A percentile compares a stretch with the other conserved stretches of the same genome.
phyloP scores from a whole-genome alignment of 1,140 invertebrate genomes.

The Limonius californicus region DNA sequence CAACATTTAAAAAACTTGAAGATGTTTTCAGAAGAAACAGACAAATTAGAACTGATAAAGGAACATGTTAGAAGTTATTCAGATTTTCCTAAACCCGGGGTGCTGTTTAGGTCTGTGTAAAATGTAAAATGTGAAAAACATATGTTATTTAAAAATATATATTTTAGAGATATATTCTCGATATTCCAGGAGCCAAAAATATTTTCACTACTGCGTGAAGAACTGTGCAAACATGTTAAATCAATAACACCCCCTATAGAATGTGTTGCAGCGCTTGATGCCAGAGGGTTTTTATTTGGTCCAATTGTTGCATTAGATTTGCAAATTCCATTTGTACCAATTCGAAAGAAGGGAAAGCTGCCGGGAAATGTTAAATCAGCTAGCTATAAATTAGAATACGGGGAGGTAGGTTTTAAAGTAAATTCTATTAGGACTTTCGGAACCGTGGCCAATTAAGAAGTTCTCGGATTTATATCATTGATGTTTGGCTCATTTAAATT shows the following conservation, averaged over 20 bases:
- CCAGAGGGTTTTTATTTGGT: slow-evolving; percentile 93
- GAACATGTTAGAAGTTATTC: slow-evolving; percentile 50
- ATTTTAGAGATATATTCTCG: slow-evolving; percentile 88
- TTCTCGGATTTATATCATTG: background rate
- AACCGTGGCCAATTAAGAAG: too few species aligned
- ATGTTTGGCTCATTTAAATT: background rate
- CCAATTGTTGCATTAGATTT: slow-evolving; percentile 78
- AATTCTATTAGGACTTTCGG: too few species aligned
- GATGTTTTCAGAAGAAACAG: background rate
- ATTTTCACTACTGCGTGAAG: slow-evolving; percentile 66
- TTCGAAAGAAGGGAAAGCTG: slow-evolving; percentile 93
- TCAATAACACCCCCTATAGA: slow-evolving; percentile 62
- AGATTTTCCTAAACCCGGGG: slow-evolving; percentile 77
- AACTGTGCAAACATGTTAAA: slow-evolving; percentile 66
- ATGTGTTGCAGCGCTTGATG: slow-evolving; percentile 83
- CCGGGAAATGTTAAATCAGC: slow-evolving; percentile 73
- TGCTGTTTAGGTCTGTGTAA: slow-evolving; percentile 66
- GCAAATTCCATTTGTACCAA: slow-evolving; percentile 81
- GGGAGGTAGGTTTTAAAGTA: slow-evolving; percentile 64
- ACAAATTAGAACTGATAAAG: slow-evolving; percentile 32
- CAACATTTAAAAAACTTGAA: too few species aligned
- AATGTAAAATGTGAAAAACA: slow-evolving; percentile 1
- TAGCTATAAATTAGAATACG: slow-evolving; percentile 85
- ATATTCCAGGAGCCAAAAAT: slow-evolving; percentile 70
- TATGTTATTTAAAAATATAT: slow-evolving; percentile 6